phyloP scores from a whole-genome alignment of 2,888 invertebrate species.

The Nemurella pictetii region DNA sequence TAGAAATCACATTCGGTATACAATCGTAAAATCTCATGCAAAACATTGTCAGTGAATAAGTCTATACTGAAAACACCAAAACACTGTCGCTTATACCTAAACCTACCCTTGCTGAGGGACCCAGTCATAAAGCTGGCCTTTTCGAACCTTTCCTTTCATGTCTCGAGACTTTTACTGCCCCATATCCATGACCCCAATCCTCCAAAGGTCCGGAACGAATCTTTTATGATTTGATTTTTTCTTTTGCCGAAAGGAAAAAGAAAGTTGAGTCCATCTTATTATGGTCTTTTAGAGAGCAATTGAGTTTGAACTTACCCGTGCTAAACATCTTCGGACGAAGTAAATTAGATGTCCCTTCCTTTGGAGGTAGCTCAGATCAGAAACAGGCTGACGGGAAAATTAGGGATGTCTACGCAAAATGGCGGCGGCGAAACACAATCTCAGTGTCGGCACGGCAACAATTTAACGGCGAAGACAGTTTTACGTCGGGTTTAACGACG shows the following conservation, averaged over 20 bases:
- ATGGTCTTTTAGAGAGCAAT: background rate
- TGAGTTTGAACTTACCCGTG: background rate
- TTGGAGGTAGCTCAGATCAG: too few relatives aligned
- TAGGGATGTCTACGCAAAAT: background rate
- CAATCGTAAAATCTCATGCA: background rate
- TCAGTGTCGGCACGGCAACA: background rate
- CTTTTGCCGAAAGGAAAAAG: constrained; percentile 2
- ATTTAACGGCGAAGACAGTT: constrained; percentile 8
- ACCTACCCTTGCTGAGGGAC: background rate
- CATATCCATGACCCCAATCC: constrained; percentile 4
- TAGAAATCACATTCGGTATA: background rate
- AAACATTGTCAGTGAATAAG: background rate
- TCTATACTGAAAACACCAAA: background rate
- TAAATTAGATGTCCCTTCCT: background rate
- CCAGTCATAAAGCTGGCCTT: constrained; percentile 3
- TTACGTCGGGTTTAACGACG: background rate
- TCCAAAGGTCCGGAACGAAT: background rate
- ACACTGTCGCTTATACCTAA: background rate
- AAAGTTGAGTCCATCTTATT: constrained; percentile 6
- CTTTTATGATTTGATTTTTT: background rate
- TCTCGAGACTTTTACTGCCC: background rate
- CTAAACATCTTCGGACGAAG: background rate
- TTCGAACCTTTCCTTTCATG: constrained; percentile 6
- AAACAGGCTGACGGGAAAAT: background rate
- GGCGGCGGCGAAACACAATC: background rate